A percentile compares a stretch with the other conserved stretches of the same genome.
Evolutionary conservation across 2,797 vertebrate genomes (phyloP).

Genomic region (Schizopygopsis pylzovi): DNA sequence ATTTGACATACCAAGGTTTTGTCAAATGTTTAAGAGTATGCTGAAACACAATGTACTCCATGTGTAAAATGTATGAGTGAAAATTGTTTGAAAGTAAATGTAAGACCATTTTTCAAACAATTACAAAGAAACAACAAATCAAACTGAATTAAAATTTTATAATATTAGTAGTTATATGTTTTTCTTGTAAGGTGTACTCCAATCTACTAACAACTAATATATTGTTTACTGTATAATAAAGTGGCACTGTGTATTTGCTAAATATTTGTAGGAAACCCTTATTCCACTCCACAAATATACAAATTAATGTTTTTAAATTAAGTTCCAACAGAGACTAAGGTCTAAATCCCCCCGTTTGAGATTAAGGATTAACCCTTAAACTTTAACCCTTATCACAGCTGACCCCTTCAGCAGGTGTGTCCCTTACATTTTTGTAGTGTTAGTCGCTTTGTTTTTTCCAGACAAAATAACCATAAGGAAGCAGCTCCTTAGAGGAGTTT

Average conservation of each 20-base stretch:
- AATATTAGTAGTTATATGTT: background rate
- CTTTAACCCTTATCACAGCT: slow-evolving; percentile 6
- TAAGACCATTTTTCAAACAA: background rate
- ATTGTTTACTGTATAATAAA: background rate
- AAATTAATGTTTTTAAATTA: background rate
- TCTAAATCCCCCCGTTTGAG: background rate
- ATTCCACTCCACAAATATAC: background rate
- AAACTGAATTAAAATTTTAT: background rate
- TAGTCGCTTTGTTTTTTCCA: background rate
- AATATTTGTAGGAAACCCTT: background rate
- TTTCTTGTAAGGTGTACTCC: background rate
- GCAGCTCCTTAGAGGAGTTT: background rate
- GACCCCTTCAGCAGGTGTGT: background rate
- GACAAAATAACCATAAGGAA: background rate
- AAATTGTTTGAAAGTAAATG: background rate
- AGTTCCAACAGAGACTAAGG: background rate
- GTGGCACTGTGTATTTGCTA: background rate
- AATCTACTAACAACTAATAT: no score
- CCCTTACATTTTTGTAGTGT: background rate
- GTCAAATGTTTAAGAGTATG: background rate
- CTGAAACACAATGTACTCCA: background rate
- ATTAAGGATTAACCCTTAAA: background rate
- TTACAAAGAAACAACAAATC: background rate
- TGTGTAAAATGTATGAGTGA: background rate
- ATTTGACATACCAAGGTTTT: background rate